Evolutionary conservation across 2,888 invertebrate genomes (phyloP).

Genomic region (Liodrosophila aerea): DNA sequence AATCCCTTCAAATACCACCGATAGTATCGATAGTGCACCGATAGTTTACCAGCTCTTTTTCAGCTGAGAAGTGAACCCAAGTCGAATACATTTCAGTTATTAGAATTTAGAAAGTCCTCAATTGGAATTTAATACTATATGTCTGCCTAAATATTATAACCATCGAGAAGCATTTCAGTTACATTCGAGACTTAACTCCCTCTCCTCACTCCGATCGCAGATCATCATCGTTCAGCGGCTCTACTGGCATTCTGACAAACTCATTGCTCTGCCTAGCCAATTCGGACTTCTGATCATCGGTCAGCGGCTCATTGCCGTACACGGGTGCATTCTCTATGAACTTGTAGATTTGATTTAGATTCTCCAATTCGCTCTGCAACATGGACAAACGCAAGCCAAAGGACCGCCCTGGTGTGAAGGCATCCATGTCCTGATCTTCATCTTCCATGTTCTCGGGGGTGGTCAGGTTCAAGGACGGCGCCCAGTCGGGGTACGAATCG

Average conservation of each 20-base stretch:
- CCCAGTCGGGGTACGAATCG: constrained; percentile 33
- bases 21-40: too few species aligned
- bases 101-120: too few species aligned
- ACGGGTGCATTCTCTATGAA: constrained; percentile 10
- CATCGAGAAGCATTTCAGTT: too few species aligned
- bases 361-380: constrained; percentile 20
- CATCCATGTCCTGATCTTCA: constrained; percentile 12
- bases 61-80: too few species aligned
- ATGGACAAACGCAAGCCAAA: constrained; percentile 7
- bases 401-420: constrained; percentile 1
- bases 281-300: constrained; percentile 47
- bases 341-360: constrained; percentile 18
- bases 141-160: too few species aligned
- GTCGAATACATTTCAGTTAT: too few species aligned
- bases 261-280: constrained; percentile 23
- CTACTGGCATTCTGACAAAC: constrained; percentile 7
- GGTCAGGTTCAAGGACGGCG: constrained; percentile 16
- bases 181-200: too few species aligned
- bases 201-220: too few species aligned
- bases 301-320: constrained; percentile 35
- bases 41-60: too few species aligned
- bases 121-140: too few species aligned
- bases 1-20: too few species aligned
- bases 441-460: not conserved
- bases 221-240: not conserved